Conservation (phyloP, 2,797 vertebrate species). For the Erpetoichthys calabaricus region DNA sequence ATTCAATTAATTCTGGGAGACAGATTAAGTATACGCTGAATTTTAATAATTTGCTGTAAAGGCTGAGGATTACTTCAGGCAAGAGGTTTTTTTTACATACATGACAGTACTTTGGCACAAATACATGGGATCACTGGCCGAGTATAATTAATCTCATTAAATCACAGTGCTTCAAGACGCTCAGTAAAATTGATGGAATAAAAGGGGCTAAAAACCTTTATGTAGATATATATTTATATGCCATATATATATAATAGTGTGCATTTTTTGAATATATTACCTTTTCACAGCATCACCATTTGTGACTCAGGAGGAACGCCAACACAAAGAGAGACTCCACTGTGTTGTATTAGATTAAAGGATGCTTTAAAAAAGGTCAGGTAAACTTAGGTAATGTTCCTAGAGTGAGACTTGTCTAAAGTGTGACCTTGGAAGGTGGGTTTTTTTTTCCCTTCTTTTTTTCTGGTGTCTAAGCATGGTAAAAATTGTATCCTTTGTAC, state of each 20-base stretch:
- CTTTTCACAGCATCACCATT: no score
- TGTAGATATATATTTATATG: no score
- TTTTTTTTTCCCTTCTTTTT: constrained; percentile 1
- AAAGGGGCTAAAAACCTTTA: neutral
- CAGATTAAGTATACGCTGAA: constrained; percentile 83
- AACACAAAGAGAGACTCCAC: no score
- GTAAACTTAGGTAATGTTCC: no score
- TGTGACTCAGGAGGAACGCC: no score
- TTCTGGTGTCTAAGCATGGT: constrained; percentile 3
- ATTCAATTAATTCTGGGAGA: constrained; percentile 89
- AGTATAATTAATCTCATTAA: constrained; percentile 39
- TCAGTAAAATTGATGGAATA: constrained; percentile 1
- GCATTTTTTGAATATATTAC: no score
- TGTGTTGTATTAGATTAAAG: no score
- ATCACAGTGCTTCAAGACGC: constrained; percentile 20
- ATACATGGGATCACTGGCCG: constrained; percentile 29
- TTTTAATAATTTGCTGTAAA: constrained; percentile 84
- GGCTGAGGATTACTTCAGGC: constrained; percentile 67
- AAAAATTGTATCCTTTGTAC: neutral
- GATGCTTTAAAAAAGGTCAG: no score
- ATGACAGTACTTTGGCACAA: constrained; percentile 28
- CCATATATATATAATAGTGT: no score
- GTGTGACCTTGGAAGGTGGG: no score
- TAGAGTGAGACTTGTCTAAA: no score
- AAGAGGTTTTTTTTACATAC: constrained; percentile 25